Percentiles rank a stretch among this genome's conserved stretches.
Evolutionary conservation across 2,113 vertebrate genomes (phyloP).

Genomic region (Spermophilus dauricus): DNA sequence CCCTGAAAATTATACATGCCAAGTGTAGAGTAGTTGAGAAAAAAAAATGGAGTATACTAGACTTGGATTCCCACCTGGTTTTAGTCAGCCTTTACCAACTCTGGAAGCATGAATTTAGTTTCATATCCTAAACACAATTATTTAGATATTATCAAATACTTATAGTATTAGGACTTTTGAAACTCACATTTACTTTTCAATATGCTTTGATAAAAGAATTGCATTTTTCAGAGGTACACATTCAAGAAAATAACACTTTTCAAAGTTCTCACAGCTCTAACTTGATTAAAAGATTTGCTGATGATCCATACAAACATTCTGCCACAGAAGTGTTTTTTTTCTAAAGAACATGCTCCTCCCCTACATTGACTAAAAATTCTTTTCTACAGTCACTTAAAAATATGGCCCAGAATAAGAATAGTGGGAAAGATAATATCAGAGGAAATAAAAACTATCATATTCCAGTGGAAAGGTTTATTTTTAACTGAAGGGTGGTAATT

Average conservation of each 20-base stretch:
- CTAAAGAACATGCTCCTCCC: neutral
- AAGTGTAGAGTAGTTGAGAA: neutral
- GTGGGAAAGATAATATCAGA: neutral
- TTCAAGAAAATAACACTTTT: neutral
- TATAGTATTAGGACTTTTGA: neutral
- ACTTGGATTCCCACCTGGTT: neutral
- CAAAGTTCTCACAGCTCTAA: neutral
- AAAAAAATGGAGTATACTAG: neutral
- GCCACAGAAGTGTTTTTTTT: slow-evolving; percentile 1
- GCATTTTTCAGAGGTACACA: neutral
- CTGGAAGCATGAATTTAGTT: neutral
- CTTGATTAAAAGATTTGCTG: slow-evolving; percentile 52
- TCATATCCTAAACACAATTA: neutral
- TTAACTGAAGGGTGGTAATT: slow-evolving; percentile 15
- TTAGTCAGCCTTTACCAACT: neutral
- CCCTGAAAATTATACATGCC: neutral
- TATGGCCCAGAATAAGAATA: neutral
- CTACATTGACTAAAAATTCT: neutral
- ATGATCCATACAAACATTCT: neutral
- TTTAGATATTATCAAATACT: slow-evolving; percentile 14
- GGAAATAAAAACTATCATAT: neutral
- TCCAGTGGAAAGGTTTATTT: slow-evolving; percentile 30
- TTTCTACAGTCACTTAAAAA: slow-evolving; percentile 15
- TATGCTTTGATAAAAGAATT: slow-evolving; percentile 18
- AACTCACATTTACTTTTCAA: slow-evolving; percentile 39